Evolutionary conservation across 2,797 vertebrate species (phyloP).

Genomic region (Furcifer pardalis): DNA sequence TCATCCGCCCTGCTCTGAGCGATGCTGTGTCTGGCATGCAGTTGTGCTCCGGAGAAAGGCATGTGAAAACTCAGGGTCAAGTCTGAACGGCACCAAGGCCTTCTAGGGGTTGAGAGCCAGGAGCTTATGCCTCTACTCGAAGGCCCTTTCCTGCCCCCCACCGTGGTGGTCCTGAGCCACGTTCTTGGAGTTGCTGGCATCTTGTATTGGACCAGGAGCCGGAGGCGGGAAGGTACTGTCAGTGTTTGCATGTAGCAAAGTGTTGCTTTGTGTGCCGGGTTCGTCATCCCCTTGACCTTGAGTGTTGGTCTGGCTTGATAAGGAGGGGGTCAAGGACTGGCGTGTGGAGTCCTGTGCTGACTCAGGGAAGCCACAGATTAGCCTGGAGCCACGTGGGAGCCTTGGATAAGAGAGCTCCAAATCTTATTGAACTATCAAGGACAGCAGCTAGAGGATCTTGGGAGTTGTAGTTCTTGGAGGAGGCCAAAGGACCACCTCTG

Average conservation of each 20-base stretch:
- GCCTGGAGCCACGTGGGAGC: no score
- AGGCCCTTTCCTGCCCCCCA: constrained; percentile 69
- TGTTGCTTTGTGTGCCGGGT: accelerated
- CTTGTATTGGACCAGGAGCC: constrained; percentile 75
- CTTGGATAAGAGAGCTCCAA: not conserved
- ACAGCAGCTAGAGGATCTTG: not conserved
- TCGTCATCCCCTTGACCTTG: constrained; percentile 25
- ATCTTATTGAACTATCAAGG: not conserved
- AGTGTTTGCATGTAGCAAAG: not conserved
- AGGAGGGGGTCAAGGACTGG: not conserved
- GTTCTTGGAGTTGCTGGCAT: constrained; percentile 76
- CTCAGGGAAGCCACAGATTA: no score
- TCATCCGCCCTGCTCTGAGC: constrained; percentile 7
- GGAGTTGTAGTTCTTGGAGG: not conserved
- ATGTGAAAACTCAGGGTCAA: not conserved
- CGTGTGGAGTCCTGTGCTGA: no score
- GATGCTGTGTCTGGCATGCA: constrained; percentile 49
- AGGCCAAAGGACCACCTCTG: not conserved
- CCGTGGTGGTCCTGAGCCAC: constrained; percentile 75
- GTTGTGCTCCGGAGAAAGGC: constrained; percentile 52
- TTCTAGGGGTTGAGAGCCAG: constrained; percentile 8
- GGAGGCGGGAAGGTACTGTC: constrained; percentile 74
- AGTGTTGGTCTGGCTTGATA: constrained; percentile 46
- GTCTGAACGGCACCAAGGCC: constrained; percentile 22
- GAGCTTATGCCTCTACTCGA: constrained; percentile 73